These are phyloP conservation scores for Seriola aureovittata DNA, from an alignment of 2,113 vertebrate species.

Conservation along the genomic window DNA sequence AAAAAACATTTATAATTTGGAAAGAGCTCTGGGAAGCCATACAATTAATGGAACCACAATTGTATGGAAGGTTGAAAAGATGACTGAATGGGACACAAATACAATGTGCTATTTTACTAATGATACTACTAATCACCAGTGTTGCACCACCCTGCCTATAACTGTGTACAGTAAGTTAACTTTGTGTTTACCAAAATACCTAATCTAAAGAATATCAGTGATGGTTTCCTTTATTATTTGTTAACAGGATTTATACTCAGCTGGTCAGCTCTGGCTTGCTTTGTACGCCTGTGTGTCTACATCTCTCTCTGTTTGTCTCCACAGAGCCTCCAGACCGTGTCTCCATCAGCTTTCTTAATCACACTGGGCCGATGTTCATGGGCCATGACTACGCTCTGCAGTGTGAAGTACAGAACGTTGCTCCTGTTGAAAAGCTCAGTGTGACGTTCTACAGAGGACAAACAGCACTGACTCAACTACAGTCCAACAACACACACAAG, in stretches of 20 bases:
- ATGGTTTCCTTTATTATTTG: too few species aligned
- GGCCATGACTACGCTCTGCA: slow-evolving; percentile 32
- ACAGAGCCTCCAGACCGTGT: slow-evolving; percentile 70
- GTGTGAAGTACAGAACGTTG: slow-evolving; percentile 63
- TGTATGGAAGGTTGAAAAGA: slow-evolving; percentile 18
- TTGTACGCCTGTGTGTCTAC: background rate
- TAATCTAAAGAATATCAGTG: too few species aligned
- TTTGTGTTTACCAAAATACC: too few species aligned
- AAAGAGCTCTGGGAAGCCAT: fast-evolving
- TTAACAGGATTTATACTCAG: too few species aligned
- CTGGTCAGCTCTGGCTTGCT: too few species aligned
- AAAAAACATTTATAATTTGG: fast-evolving
- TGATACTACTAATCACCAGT: fast-evolving
- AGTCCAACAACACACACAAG: fast-evolving
- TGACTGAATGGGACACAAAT: background rate
- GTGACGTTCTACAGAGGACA: slow-evolving; percentile 65
- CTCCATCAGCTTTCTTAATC: slow-evolving; percentile 25
- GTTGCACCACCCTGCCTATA: background rate
- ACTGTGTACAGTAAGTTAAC: slow-evolving; percentile 57
- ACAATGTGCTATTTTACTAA: background rate
- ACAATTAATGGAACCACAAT: background rate
- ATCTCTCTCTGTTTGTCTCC: background rate
- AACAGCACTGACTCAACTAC: fast-evolving
- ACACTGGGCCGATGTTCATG: slow-evolving; percentile 43
- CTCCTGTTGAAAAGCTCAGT: slow-evolving; percentile 40